Evolutionary conservation across 2,113 vertebrate species (phyloP).

Genomic region (Tympanuchus pallidicinctus): DNA sequence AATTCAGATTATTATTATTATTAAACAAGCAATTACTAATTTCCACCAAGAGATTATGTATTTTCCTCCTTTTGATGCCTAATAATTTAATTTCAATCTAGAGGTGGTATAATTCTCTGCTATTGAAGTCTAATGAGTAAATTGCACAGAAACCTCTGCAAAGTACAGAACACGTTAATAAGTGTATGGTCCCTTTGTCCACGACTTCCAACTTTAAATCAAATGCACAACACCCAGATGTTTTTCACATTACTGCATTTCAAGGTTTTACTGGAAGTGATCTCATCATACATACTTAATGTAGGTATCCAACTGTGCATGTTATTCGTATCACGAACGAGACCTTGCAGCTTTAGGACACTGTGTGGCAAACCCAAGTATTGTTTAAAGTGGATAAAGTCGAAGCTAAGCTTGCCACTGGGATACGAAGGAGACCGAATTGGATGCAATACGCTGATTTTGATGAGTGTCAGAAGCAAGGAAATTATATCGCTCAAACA

Average conservation of each 20-base stretch:
- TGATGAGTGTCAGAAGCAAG: slow-evolving; percentile 56
- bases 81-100: slow-evolving; percentile 38
- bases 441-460: slow-evolving; percentile 16
- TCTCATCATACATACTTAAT: slow-evolving; percentile 77
- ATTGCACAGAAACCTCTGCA: slow-evolving; percentile 62
- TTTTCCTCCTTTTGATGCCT: slow-evolving; percentile 40
- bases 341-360: slow-evolving; percentile 53
- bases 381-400: slow-evolving; percentile 57
- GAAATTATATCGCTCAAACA: slow-evolving; percentile 51
- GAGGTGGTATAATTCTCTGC: background rate
- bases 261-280: slow-evolving; percentile 84
- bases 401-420: slow-evolving; percentile 8
- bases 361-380: slow-evolving; percentile 24
- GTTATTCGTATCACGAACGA: slow-evolving; percentile 74
- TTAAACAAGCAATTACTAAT: background rate
- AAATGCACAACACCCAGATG: slow-evolving; percentile 79
- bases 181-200: slow-evolving; percentile 67
- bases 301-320: slow-evolving; percentile 72
- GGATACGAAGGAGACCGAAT: slow-evolving; percentile 33
- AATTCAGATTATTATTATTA: background rate
- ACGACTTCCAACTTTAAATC: slow-evolving; percentile 78
- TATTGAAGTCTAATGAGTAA: slow-evolving; percentile 61
- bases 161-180: slow-evolving; percentile 67
- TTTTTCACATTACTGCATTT: slow-evolving; percentile 79
- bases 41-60: background rate